phyloP scores from a whole-genome alignment of 1,140 invertebrate genomes.

The Philotrypesis tridentata region DNA sequence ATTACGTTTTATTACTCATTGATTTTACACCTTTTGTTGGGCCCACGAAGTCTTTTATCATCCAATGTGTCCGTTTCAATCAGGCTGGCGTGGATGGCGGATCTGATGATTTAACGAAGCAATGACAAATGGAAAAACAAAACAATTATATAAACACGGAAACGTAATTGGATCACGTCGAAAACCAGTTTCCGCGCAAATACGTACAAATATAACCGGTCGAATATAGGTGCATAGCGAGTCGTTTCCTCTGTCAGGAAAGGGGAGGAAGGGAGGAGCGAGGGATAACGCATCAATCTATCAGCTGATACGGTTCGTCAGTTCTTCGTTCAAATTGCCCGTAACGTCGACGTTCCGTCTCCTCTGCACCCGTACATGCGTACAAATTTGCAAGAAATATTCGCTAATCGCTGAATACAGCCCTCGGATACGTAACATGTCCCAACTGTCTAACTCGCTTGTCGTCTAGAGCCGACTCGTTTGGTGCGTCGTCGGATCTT shows the following conservation, averaged over 20 bases:
- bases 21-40: too few species aligned
- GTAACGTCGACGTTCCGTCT: neutral
- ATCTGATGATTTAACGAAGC: neutral
- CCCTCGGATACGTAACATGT: neutral
- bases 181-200: neutral
- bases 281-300: slow-evolving; percentile 21
- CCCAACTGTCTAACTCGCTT: neutral
- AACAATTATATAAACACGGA: neutral
- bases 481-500: neutral
- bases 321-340: slow-evolving; percentile 25
- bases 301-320: slow-evolving; percentile 9
- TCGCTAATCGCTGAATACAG: neutral
- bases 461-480: neutral
- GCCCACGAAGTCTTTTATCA: too few species aligned
- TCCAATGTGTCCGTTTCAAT: too few species aligned
- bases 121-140: neutral
- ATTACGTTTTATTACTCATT: too few species aligned
- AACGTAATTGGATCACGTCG: neutral
- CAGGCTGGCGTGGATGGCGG: too few species aligned
- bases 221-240: neutral
- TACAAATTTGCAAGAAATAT: neutral
- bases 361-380: neutral
- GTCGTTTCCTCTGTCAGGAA: neutral
- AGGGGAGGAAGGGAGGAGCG: neutral
- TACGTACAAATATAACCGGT: slow-evolving; percentile 3